Evolutionary conservation across 64 coral and sea anemone genomes (phyloP), one percentile per base, ranked within the genome.

Genomic region (Stichodactyla helianthus): DNA sequence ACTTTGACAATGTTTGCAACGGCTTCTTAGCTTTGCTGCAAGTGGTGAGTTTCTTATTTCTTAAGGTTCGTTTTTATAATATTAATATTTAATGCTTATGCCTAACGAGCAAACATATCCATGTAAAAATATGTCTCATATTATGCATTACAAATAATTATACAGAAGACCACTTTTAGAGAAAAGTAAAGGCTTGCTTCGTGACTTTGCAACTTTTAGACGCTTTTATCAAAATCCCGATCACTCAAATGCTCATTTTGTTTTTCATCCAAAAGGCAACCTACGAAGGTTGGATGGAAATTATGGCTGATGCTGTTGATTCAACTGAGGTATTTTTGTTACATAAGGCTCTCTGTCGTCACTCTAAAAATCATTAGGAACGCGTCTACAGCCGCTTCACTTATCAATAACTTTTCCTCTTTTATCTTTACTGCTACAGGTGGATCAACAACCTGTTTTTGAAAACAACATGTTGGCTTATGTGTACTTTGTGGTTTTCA

Each of bases 211-310:
- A 44, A 44, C 4, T 44, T 44, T 3, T 44, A 44, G 35, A 44
- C 35, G 35, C 35, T 44, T 44, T 44, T 44, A 44, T 44, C 35
- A 44, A 44, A 44, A 44, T 44, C 35, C 35, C 35, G 35, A 44
- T 44, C 35, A 44, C 35, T 44, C 35, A 44, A 44, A 44, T 44
- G 35, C 59, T 13, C 0, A 15, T 18, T 11, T 60, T 60, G 59
- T 65, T n/a, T 65, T 22, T 6, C 22, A 6, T 7, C 62, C 19
- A 65, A 44, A 57, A 95, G 93, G 93, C 93, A 19, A 95, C 93
- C 68, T 95, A 87, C 54, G 93, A 95, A 88, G 93, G 93, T 44
- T 95, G 93, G 93, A 95, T 95, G 86, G 89, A 95, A 86, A 56
- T 95, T 16, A 95, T 95, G 93, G 85, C 80, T 74, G 93, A 95